phyloP scores from a whole-genome alignment of 2,888 invertebrate genomes.

The Beris chalybata region DNA sequence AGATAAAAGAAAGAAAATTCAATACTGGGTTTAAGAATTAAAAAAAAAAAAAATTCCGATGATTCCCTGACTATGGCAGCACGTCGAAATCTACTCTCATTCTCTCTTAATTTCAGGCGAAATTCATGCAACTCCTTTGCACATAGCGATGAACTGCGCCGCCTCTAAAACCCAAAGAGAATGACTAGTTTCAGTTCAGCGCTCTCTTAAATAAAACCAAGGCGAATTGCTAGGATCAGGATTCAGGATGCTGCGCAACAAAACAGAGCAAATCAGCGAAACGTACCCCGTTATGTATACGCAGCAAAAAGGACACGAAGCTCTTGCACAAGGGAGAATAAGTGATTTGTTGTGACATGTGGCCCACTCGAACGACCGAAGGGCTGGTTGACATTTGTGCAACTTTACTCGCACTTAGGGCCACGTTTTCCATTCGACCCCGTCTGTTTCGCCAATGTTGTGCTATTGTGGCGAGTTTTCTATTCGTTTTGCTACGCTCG shows the following conservation, averaged over 20 bases:
- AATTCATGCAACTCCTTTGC: too few relatives aligned
- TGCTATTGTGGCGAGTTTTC: constrained; percentile 23
- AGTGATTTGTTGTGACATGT: constrained; percentile 39
- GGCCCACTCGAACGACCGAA: constrained; percentile 31
- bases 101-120: too few relatives aligned
- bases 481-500: constrained; percentile 29
- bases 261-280: background rate
- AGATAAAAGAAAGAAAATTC: too few relatives aligned
- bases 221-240: background rate
- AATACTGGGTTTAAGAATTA: too few relatives aligned
- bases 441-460: constrained; percentile 17
- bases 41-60: too few relatives aligned
- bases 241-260: constrained; percentile 29
- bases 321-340: constrained; percentile 9
- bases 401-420: background rate
- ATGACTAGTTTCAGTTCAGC: background rate
- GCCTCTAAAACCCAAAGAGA: constrained; percentile 7
- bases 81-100: too few relatives aligned
- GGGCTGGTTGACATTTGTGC: constrained; percentile 34
- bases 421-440: constrained; percentile 8
- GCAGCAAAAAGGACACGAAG: constrained; percentile 12
- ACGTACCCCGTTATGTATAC: constrained; percentile 8
- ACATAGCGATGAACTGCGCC: too few relatives aligned
- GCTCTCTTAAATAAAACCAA: too few relatives aligned
- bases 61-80: too few relatives aligned